Percentiles rank a stretch among this genome's conserved stretches.
These are phyloP conservation scores for Girardinus metallicus DNA, from an alignment of 2,797 vertebrate species.

Conservation along the genomic window DNA sequence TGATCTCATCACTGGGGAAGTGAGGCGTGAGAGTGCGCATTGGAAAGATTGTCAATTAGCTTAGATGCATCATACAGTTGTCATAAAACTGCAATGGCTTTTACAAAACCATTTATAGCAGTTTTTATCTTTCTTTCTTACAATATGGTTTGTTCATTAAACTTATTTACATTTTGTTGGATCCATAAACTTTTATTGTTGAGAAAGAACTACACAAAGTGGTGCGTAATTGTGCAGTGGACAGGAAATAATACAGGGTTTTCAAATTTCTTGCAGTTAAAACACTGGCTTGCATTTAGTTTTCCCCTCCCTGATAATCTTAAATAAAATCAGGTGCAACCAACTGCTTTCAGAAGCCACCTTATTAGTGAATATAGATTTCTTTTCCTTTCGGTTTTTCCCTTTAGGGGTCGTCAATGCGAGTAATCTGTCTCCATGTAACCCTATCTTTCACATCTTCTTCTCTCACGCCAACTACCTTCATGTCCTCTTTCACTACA, in stretches of 20 bases:
- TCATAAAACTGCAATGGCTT: conserved; percentile 6
- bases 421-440: too few relatives aligned
- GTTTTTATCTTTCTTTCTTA: background rate
- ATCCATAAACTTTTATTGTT: background rate
- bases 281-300: background rate
- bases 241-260: background rate
- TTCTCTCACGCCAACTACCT: too few relatives aligned
- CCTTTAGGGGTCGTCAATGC: too few relatives aligned
- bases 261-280: background rate
- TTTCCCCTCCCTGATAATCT: background rate
- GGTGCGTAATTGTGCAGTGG: background rate
- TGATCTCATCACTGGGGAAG: conserved; percentile 42
- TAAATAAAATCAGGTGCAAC: background rate
- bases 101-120: conserved; percentile 3
- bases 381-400: too few relatives aligned
- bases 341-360: background rate
- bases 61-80: conserved; percentile 4
- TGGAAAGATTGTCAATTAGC: conserved; percentile 11
- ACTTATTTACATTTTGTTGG: background rate
- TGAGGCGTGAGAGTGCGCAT: conserved; percentile 36
- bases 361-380: background rate
- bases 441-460: too few relatives aligned
- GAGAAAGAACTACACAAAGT: background rate
- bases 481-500: too few relatives aligned
- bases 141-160: background rate